Conservation (phyloP, 2,113 vertebrate species). For the Chauna torquata region DNA sequence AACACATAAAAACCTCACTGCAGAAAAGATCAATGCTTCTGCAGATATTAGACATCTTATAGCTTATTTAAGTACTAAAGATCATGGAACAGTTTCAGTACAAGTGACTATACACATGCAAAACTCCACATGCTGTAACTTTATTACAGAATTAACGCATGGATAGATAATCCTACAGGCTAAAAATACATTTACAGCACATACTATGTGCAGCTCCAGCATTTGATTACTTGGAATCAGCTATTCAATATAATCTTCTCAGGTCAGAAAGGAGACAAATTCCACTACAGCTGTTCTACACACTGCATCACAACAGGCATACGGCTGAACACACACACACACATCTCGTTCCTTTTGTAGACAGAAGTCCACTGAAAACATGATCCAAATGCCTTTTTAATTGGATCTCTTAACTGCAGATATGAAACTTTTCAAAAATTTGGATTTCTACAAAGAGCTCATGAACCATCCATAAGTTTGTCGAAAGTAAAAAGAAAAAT, state of each 20-base stretch:
- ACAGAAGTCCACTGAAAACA: not conserved
- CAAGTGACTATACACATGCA: not conserved
- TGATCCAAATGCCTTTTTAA: not conserved
- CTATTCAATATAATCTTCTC: not conserved
- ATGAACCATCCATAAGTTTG: not conserved
- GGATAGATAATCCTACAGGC: not conserved
- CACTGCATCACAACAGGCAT: not conserved
- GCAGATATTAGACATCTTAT: not conserved
- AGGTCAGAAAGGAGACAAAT: not conserved
- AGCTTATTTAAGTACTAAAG: not conserved
- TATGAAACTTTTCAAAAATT: fast-evolving
- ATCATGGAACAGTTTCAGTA: not conserved
- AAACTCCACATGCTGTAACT: not conserved
- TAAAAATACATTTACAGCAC: constrained; percentile 35
- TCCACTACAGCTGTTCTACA: constrained; percentile 12
- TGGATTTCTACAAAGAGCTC: not conserved
- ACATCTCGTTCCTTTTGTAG: not conserved
- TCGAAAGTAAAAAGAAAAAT: not conserved
- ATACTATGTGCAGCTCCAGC: not conserved
- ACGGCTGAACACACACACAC: not conserved
- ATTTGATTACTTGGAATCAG: constrained; percentile 1
- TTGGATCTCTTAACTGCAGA: not conserved
- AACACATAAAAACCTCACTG: not conserved
- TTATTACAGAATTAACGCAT: not conserved
- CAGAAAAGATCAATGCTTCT: not conserved